Evolutionary conservation across 1,140 invertebrate genomes (phyloP), one percentile per base, ranked within the genome.

Genomic region (Asobara japonica): DNA sequence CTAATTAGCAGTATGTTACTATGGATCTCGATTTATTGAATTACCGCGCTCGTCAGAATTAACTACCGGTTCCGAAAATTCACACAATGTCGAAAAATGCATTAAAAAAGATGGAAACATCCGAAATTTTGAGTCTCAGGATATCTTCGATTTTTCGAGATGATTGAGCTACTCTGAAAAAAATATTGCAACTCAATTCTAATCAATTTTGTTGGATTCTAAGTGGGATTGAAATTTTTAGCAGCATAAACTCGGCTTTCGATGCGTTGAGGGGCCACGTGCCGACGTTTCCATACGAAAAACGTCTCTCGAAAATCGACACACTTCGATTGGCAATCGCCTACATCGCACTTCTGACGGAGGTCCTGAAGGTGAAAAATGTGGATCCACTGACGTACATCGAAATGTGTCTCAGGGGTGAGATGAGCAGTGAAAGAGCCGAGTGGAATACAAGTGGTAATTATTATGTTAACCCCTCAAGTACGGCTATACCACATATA

Each of bases 181-280:
- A 3, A 41, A n/a, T 1, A 45, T 66, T 4, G 2, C 0, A 10
- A 16, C n/a, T 18, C 29, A 20, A 62, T 64, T 60, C 10, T 60
- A n/a, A 56, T 18, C 13, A 60, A 45, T 65, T 73, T 31, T 65
- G 20, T 38, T 29, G 27, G 79, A 77, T 82, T 82, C 75, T 84
- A 82, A 85, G 80, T 87, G 80, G 79, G 79, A 83, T 86, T 88
- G 77, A 75, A 78, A 85, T 84, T 88, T 89, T 92, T 93, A 95
- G 94, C 93, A 98, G 96, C 92, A 98, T 99, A 89, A 99, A 99
- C 92, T 96, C 96, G 86, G 97, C 97, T 84, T 99, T 99, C 90
- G 96, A 98, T 88, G 95, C 97, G 86, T 90, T 97, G 75, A 90
- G 96, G 64, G 93, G 95, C 69, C 96, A 98, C 87, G 97, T 99